Conservation (phyloP, 2,888 invertebrate species). For the Protodeltote pygarga region DNA sequence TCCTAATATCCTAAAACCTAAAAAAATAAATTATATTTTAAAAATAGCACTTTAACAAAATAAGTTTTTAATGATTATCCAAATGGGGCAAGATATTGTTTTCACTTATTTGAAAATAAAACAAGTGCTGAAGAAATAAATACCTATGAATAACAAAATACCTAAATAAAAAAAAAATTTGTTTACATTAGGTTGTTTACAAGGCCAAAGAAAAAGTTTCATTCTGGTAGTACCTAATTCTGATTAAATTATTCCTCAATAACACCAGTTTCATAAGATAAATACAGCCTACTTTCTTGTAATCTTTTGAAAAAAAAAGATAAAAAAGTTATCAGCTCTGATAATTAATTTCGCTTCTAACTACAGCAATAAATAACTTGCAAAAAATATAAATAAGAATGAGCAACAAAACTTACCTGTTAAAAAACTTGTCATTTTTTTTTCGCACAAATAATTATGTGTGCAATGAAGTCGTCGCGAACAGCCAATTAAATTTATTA, state of each 20-base stretch:
- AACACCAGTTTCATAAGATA: constrained; percentile 12
- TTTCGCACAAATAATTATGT: constrained; percentile 8
- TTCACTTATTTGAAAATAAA: background rate
- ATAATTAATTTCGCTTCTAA: background rate
- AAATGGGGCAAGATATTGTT: too few relatives aligned
- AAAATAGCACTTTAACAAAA: too few relatives aligned
- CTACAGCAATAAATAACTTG: background rate
- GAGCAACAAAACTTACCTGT: constrained; percentile 34
- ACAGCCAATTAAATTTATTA: constrained; percentile 31
- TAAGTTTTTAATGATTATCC: too few relatives aligned
- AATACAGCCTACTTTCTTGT: background rate
- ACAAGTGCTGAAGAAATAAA: background rate
- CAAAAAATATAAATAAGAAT: background rate
- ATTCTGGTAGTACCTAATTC: background rate
- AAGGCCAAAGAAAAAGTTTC: too few relatives aligned
- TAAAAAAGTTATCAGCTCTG: constrained; percentile 2
- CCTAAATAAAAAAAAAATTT: background rate
- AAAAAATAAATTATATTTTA: too few relatives aligned
- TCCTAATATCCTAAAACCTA: too few relatives aligned
- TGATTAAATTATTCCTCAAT: background rate
- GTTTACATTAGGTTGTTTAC: constrained; percentile 13
- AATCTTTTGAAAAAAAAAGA: constrained; percentile 10
- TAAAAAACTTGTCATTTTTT: constrained; percentile 16
- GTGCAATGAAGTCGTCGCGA: constrained; percentile 19
- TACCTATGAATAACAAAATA: background rate